These are phyloP conservation scores for Falco novaeseelandiae DNA, from an alignment of 2,797 vertebrate species.

Conservation along the genomic window DNA sequence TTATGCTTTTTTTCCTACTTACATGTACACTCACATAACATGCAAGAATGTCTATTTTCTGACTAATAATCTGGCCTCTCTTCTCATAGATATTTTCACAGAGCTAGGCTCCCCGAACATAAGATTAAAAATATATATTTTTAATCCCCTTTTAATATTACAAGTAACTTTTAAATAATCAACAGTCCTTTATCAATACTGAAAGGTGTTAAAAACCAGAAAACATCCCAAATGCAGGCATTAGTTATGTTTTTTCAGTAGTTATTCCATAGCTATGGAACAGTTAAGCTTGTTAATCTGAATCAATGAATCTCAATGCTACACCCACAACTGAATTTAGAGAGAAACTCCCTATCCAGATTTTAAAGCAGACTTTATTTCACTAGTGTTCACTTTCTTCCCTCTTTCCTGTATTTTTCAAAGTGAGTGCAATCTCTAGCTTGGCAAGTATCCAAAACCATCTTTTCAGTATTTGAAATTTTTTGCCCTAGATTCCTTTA, in stretches of 20 bases:
- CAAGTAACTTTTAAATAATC: not conserved
- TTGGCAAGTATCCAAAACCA: not conserved
- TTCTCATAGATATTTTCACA: not conserved
- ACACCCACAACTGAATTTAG: not conserved
- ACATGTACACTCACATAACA: not conserved
- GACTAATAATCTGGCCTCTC: slow-evolving; percentile 22
- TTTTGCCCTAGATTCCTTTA: not conserved
- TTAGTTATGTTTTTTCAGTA: not conserved
- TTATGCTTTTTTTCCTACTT: not conserved
- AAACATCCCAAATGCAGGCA: not conserved
- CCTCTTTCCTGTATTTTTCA: not conserved
- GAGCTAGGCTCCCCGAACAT: not conserved
- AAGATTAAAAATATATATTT: not conserved
- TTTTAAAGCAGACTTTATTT: not conserved
- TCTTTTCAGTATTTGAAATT: not conserved
- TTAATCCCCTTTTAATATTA: not conserved
- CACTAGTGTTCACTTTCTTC: not conserved
- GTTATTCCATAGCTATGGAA: not conserved
- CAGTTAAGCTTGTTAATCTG: not conserved
- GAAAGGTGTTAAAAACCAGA: not conserved
- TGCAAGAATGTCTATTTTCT: slow-evolving; percentile 62
- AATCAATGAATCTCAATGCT: not conserved
- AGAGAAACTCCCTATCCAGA: not conserved
- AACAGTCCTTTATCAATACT: not conserved
- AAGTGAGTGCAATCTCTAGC: not conserved